These are phyloP conservation scores for Pherbina coryleti DNA, from an alignment of 2,888 invertebrate genomes.

Conservation along the genomic window DNA sequence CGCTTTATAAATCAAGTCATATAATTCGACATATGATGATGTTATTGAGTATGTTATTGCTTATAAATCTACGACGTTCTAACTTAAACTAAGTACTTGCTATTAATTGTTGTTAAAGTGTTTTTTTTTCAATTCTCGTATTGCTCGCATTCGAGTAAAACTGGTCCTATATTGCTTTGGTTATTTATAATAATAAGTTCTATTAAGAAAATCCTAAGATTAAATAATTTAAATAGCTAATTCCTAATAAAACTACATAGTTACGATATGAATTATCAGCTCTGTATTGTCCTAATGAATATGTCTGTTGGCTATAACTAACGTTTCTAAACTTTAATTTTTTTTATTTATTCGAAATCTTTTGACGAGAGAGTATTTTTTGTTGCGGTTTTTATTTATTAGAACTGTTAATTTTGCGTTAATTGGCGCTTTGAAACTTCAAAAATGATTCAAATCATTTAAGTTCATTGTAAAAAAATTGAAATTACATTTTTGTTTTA, in stretches of 20 bases:
- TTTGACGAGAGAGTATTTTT: neutral
- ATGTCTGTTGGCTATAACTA: slow-evolving; percentile 9
- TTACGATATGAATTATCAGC: slow-evolving; percentile 22
- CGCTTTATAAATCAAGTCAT: no score
- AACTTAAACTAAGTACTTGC: no score
- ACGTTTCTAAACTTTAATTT: neutral
- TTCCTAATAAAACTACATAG: neutral
- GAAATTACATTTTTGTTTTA: no score
- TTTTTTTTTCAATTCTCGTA: neutral
- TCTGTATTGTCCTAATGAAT: slow-evolving; percentile 24
- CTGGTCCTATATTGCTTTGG: slow-evolving; percentile 29
- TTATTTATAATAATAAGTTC: neutral
- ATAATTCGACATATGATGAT: no score
- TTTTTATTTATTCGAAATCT: neutral
- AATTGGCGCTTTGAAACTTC: neutral
- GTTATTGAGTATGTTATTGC: no score
- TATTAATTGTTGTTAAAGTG: neutral
- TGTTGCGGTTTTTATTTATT: neutral
- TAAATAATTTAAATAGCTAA: neutral
- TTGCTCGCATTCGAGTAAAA: slow-evolving; percentile 5
- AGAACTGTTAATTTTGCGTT: neutral
- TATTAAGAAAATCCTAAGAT: neutral
- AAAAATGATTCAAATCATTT: neutral
- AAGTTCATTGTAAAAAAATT: no score
- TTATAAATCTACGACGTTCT: no score